phyloP scores from a whole-genome alignment of 2,113 vertebrate genomes.

The Eretmodus cyanostictus region DNA sequence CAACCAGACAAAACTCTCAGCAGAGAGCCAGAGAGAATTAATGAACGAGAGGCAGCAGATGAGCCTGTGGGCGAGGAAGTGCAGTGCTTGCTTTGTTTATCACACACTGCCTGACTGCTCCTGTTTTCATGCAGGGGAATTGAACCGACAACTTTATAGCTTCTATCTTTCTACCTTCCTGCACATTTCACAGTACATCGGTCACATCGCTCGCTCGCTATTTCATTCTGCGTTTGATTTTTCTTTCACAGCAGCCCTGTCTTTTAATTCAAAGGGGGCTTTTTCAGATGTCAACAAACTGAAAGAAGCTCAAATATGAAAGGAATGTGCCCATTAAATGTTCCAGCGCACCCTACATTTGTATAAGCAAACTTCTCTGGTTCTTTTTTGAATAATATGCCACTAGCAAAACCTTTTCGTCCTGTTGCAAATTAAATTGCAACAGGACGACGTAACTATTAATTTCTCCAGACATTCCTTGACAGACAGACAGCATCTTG shows the following conservation, averaged over 20 bases:
- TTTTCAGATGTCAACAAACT: neutral
- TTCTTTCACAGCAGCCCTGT: neutral
- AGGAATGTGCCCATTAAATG: neutral
- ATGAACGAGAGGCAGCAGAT: neutral
- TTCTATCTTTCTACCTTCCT: neutral
- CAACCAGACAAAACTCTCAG: neutral
- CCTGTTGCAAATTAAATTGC: neutral
- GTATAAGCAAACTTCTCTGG: neutral
- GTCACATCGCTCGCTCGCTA: neutral
- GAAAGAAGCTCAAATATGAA: neutral
- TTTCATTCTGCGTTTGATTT: neutral
- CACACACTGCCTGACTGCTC: neutral
- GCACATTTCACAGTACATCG: constrained; percentile 3
- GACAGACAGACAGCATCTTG: neutral
- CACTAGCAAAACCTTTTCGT: neutral
- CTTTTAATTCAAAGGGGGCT: neutral
- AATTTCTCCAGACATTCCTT: neutral
- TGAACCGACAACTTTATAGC: neutral
- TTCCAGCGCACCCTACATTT: neutral
- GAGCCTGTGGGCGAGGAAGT: neutral
- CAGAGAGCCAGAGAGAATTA: neutral
- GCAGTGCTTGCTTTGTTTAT: neutral
- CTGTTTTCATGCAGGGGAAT: neutral
- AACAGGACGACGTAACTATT: neutral
- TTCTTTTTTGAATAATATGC: neutral